Evolutionary conservation across 1,140 invertebrate species (phyloP), one percentile per base, ranked within the genome.

Genomic region (Argopecten irradians): DNA sequence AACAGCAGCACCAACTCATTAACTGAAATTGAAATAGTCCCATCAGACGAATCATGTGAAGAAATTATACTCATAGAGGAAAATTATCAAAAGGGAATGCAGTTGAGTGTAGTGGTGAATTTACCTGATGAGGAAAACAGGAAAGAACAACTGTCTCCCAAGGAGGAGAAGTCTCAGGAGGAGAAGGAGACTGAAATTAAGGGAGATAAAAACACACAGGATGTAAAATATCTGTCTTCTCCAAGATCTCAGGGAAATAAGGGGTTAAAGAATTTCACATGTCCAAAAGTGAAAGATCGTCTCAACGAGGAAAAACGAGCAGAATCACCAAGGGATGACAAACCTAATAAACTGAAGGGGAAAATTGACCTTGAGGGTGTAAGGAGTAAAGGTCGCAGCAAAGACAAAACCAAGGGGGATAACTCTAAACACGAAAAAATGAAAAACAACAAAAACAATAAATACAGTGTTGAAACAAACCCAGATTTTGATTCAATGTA

Each of bases 401-500:
- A 32, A 34, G 55, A 83, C 13, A 86, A 82, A 85, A 43, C 39
- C 1, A 41, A 82, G 41, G 35, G 19, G 33, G 85, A 86, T 41
- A 89, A 46, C 36, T 35, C 34, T 28, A 87, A 90, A 86, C 82
- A 86, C 22, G 87, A 86, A n/a, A 90, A 86, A 85, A 86, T 88
- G 89, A 88, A 85, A 43, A 87, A 43, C 35, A 88, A 87, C 55
- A 88, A 88, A 32, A 83, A 55, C 13, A 88, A 86, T 88, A 34
- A 46, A 82, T 83, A 86, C 16, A 82, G 82, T 43, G 85, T 85
- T 0, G 88, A 86, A 16, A 88, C 46, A 83, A 84, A 46, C 1
- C 83, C 41, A 34, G 89, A 90, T 86, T 90, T 90, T 88, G 89
- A 90, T 41, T 87, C 85, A 32, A 86, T 87, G 86, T 90, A 90